These are phyloP conservation scores for Montifringilla adamsi DNA, from an alignment of 2,113 vertebrate species.

Conservation along the genomic window DNA sequence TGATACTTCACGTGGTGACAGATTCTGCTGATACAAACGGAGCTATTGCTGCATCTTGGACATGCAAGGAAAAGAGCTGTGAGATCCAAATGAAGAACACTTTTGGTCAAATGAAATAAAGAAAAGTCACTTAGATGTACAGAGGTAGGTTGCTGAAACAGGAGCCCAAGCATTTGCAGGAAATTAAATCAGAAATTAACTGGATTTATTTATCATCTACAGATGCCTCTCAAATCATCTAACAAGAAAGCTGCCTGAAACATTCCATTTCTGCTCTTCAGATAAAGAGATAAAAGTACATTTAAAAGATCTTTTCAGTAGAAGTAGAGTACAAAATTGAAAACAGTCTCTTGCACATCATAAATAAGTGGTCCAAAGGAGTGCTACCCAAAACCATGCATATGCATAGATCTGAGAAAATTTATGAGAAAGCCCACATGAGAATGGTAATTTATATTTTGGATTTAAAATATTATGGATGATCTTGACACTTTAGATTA, in stretches of 20 bases:
- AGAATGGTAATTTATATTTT: not conserved
- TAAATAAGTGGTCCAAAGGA: not conserved
- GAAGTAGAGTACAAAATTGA: slow-evolving; percentile 9
- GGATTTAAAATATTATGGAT: not conserved
- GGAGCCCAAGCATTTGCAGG: not conserved
- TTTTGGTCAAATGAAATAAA: not conserved
- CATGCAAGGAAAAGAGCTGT: not conserved
- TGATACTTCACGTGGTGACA: not conserved
- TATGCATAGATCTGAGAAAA: not conserved
- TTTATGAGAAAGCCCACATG: slow-evolving; percentile 5
- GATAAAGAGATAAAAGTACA: not conserved
- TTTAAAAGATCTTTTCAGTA: not conserved
- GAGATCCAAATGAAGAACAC: not conserved
- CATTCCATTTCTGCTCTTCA: slow-evolving; percentile 14
- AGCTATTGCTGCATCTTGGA: not conserved
- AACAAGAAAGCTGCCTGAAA: slow-evolving; percentile 22
- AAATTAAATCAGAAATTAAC: slow-evolving; percentile 35
- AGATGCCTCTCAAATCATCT: not conserved
- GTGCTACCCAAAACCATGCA: not conserved
- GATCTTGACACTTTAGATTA: not conserved
- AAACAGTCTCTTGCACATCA: slow-evolving; percentile 13
- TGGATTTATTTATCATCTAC: not conserved
- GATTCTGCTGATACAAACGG: not conserved
- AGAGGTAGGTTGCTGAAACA: not conserved
- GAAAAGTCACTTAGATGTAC: not conserved